Conservation (phyloP, 1,140 invertebrate genomes). For the Megalopta genalis region DNA sequence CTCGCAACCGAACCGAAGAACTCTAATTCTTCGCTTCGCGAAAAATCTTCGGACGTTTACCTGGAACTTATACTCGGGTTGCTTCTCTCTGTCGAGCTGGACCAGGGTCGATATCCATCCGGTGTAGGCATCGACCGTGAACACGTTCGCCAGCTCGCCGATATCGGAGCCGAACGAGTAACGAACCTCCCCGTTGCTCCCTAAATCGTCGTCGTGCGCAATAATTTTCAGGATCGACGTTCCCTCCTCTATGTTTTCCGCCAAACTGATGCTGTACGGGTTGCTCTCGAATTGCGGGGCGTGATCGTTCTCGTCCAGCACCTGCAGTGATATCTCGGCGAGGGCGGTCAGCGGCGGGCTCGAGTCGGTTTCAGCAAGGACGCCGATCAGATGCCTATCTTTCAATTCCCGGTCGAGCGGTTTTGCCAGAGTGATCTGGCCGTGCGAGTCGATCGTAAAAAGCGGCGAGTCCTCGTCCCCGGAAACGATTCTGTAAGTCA, state of each 20-base stretch:
- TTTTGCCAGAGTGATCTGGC: constrained; percentile 86
- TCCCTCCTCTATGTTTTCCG: constrained; percentile 91
- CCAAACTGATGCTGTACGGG: constrained; percentile 87
- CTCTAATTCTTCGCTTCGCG: no score
- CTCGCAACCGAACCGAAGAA: no score
- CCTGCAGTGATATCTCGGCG: constrained; percentile 88
- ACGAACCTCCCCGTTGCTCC: constrained; percentile 91
- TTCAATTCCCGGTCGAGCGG: constrained; percentile 89
- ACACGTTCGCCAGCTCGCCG: constrained; percentile 85
- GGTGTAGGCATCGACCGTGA: constrained; percentile 90
- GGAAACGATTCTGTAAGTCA: constrained; percentile 86
- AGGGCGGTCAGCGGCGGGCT: constrained; percentile 87
- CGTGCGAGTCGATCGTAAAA: constrained; percentile 87
- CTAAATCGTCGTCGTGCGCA: constrained; percentile 90
- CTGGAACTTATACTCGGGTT: constrained; percentile 87
- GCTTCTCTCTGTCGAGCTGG: constrained; percentile 89
- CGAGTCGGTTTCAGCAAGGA: constrained; percentile 90
- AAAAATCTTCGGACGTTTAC: constrained; percentile 42
- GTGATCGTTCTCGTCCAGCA: constrained; percentile 95
- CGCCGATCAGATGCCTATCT: constrained; percentile 87
- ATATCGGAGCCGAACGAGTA: constrained; percentile 85
- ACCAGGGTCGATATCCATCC: constrained; percentile 91
- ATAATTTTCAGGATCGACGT: constrained; percentile 89
- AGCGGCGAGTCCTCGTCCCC: constrained; percentile 82
- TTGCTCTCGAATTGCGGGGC: constrained; percentile 91